Evolutionary conservation across 2,888 invertebrate genomes (phyloP), one percentile per base, ranked within the genome.

Genomic region (Napeogenes sylphis): DNA sequence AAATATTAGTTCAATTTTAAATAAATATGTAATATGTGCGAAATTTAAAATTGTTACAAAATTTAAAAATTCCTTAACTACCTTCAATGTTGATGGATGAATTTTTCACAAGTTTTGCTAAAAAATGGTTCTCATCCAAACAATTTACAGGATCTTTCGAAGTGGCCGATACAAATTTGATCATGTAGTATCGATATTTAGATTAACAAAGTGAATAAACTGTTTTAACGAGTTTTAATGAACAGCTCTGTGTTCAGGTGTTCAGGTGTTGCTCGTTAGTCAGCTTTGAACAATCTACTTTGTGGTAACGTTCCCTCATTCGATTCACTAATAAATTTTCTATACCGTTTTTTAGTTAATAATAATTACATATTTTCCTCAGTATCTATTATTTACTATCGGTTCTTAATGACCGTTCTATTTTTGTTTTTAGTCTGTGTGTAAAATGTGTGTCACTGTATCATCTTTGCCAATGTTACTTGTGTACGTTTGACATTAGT

Each of bases 231-330:
- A 65, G 67, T 66, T 68, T 68, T 71, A 72, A 71, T 72, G 68
- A 68, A 68, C 62, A 63, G 57, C 42, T 64, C 68, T 65, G 58
- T 61, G 68, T 67, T 62, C 70, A 69, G 74, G 58, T 61, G 68
- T 67, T 62, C 70, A 69, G 74, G 71, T 71, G 72, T 70, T 69
- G 72, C 72, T 74, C 72, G 69, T 72, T 72, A 74, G 68, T 55
- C 47, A 55, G 73, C 75, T 77, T 76, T 78, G 76, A 73, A 71
- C 77, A 77, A 79, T 79, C 77, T 76, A 71, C 72, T 74, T 72
- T 72, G 74, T 67, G 75, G 73, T 65, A 58, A 65, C 56, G 45
- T 35, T 6, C 35, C 4, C 60, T 60, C 60, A 60, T 56, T 53
- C 61, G 53, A 63, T 61, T 61, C 63, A 55, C 58, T 62, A 55